Evolutionary conservation across 92 coral and sea anemone genomes (phyloP).

Genomic region (Zoanthus sansibaricus): DNA sequence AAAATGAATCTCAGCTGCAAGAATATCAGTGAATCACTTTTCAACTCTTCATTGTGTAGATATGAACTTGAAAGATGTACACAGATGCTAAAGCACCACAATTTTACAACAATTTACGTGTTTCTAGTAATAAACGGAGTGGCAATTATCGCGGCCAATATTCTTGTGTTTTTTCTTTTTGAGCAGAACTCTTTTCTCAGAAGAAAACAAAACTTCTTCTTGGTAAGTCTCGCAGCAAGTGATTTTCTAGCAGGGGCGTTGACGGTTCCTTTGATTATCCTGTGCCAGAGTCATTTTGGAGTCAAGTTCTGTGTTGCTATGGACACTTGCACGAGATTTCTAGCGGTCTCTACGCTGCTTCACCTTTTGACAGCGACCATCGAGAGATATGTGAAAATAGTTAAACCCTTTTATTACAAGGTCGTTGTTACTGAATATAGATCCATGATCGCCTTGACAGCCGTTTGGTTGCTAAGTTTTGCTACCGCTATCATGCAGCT

Average conservation of each 20-base stretch:
- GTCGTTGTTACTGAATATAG: constrained; percentile 52
- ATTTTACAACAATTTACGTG: background rate
- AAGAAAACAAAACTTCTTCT: constrained; percentile 67
- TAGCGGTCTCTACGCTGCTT: constrained; percentile 74
- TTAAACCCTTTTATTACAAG: constrained; percentile 56
- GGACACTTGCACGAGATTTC: constrained; percentile 77
- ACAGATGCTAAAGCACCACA: background rate
- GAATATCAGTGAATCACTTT: background rate
- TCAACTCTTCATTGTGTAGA: background rate
- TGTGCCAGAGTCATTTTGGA: constrained; percentile 8
- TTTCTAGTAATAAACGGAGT: background rate
- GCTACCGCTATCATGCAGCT: constrained; percentile 55
- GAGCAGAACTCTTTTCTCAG: constrained; percentile 43
- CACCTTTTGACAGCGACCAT: constrained; percentile 67
- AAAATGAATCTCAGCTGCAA: constrained; percentile 15
- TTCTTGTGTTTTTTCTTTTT: constrained; percentile 60
- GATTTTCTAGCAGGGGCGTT: constrained; percentile 63
- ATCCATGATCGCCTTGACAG: constrained; percentile 10
- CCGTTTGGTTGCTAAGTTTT: constrained; percentile 58
- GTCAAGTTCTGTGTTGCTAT: constrained; percentile 63
- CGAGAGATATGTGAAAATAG: constrained; percentile 74
- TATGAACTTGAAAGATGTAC: background rate
- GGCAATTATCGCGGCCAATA: constrained; percentile 58
- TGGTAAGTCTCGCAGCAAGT: constrained; percentile 71
- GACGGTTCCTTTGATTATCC: constrained; percentile 63